Base-by-base conservation (phyloP, 2,797 vertebrate species). In the Sebastes vulpes region DNA sequence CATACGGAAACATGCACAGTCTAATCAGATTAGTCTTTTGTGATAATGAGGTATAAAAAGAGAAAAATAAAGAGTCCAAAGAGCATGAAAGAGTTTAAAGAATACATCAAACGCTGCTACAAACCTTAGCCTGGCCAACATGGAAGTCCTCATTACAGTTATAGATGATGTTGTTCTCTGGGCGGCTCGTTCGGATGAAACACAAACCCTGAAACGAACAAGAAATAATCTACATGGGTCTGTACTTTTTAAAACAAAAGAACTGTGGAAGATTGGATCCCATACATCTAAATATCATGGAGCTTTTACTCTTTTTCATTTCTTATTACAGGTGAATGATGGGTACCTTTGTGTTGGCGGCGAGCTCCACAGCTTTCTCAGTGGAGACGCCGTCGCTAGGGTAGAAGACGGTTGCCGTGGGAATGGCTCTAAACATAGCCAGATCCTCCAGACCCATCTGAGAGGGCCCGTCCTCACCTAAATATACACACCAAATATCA, bases 141-240 rank as follows among this genome's bases (percentile, higher is more conserved):
- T 98, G 97, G 94, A 99, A 99, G 63, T 98, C 97, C 80, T 99
- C 98, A 0, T 95, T 98, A 93, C 93, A 97, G 94, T 94, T 97
- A 86, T 99, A 99, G 92, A 99, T 96, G 81, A 98, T 90, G 59
- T 94, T 91, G 32, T 96, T 98, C 89, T 99, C 98, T 48, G 97
- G 98, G 87, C 98, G 97, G 93, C 97, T 98, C 16, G 98, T 99
- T 84, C 98, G 96, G 90, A 99, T 98, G 92, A 98, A 99, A 88
- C 98, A 99, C 93, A 99, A 94, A 81, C 98, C 98, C 98, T 99
- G 73, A 16, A 89, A 82, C 9, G 29, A 60, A 76, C n/a, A 25
- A 75, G 5, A 72, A 67, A 65, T 29, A n/a, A 50, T 54, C 0
- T 8, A 52, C 6, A 9, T 59, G 11, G 0, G 10, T 58, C 8